A percentile compares a stretch with the other conserved stretches of the same genome.
These are phyloP conservation scores for Helicolenus hilgendorfi DNA, from an alignment of 2,797 vertebrate species.

Conservation along the genomic window DNA sequence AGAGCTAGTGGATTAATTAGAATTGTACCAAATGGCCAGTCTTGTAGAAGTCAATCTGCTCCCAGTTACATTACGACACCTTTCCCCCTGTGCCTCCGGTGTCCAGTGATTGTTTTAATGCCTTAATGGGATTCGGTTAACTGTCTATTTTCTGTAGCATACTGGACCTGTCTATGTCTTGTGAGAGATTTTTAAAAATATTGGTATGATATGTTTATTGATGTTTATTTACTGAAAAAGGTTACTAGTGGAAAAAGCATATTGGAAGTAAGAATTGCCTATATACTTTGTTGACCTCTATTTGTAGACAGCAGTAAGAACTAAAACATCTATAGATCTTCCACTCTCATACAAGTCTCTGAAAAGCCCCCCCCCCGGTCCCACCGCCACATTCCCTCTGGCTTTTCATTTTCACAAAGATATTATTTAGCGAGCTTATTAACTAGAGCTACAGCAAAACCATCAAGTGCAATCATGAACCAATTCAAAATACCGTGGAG, in stretches of 20 bases:
- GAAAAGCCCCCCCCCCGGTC: not conserved
- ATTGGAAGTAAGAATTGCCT: not conserved
- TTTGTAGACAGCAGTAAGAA: not conserved
- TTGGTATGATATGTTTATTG: not conserved
- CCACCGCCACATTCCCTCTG: not conserved
- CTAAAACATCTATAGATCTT: not conserved
- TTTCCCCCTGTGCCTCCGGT: not conserved
- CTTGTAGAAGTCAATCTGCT: constrained; percentile 61
- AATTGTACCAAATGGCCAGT: constrained; percentile 63
- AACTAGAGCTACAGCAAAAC: not conserved
- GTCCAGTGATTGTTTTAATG: not conserved
- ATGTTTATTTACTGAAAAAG: not conserved
- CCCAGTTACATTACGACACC: constrained; percentile 32
- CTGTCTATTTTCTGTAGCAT: not conserved
- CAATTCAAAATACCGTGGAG: not conserved
- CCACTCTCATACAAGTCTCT: not conserved
- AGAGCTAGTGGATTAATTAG: constrained; percentile 78
- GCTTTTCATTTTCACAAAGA: not conserved
- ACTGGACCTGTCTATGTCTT: not conserved
- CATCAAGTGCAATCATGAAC: not conserved
- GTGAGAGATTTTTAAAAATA: not conserved
- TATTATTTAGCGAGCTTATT: not conserved
- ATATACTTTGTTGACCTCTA: not conserved
- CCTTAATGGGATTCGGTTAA: not conserved
- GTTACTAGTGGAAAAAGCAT: not conserved